Percentiles rank a stretch among this genome's conserved stretches.
Evolutionary conservation across 2,888 invertebrate species (phyloP).

Genomic region (Andrena camellia): DNA sequence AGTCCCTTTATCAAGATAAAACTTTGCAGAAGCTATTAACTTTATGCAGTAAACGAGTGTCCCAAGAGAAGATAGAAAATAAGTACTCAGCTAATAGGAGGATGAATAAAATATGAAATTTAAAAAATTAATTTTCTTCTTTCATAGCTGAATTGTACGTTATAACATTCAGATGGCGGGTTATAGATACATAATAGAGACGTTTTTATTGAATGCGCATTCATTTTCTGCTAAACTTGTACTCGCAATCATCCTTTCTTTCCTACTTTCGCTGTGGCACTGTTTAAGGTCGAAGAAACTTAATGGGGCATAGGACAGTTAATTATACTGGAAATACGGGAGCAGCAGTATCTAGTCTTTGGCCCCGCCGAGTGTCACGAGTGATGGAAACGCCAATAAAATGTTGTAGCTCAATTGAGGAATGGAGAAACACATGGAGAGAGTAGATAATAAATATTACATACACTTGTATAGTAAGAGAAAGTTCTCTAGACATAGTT

Average conservation of each 20-base stretch:
- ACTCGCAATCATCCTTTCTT: background rate
- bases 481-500: too few species aligned
- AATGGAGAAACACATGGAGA: background rate
- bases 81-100: background rate
- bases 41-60: too few species aligned
- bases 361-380: background rate
- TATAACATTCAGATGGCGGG: background rate
- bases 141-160: background rate
- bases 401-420: background rate
- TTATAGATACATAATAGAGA: background rate
- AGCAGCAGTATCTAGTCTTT: background rate
- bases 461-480: too few species aligned
- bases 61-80: too few species aligned
- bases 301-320: background rate
- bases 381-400: background rate
- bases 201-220: constrained; percentile 2
- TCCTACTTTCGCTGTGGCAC: background rate
- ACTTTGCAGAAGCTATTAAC: too few species aligned
- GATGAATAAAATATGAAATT: background rate
- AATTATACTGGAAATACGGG: background rate
- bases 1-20: too few species aligned
- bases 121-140: background rate
- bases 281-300: background rate
- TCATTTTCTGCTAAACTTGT: constrained; percentile 6
- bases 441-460: background rate